These are phyloP conservation scores for Stegodyphus mimosarum DNA, from an alignment of 1,140 invertebrate genomes.

Conservation along the genomic window DNA sequence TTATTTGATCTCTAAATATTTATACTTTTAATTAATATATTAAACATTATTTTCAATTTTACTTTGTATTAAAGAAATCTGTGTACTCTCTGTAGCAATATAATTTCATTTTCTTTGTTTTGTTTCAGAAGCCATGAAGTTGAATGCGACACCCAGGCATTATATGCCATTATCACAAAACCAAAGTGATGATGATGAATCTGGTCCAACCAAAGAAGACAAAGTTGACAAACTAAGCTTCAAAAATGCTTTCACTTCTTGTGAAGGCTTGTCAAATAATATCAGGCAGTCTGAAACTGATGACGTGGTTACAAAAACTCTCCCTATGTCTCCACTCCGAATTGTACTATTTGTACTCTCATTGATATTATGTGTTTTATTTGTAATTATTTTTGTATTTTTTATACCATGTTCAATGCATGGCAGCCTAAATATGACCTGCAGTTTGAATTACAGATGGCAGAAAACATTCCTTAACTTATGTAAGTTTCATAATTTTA, in stretches of 20 bases:
- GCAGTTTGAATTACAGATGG: constrained; percentile 18
- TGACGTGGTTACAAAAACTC: constrained; percentile 15
- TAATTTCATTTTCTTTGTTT: constrained; percentile 1
- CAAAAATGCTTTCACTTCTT: constrained; percentile 41
- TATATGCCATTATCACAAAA: constrained; percentile 56
- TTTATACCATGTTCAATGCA: constrained; percentile 28
- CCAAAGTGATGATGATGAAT: constrained; percentile 60
- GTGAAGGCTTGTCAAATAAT: constrained; percentile 20
- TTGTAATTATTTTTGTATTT: constrained; percentile 55
- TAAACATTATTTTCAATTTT: no score
- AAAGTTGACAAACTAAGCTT: constrained; percentile 43
- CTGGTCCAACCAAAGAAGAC: constrained; percentile 46
- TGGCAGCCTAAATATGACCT: constrained; percentile 1
- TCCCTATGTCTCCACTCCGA: constrained; percentile 46
- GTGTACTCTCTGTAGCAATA: no score
- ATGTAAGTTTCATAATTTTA: constrained; percentile 5
- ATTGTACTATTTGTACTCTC: constrained; percentile 26
- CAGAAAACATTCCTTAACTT: neutral
- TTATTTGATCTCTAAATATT: no score
- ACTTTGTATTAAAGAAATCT: no score
- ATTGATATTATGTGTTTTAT: constrained; percentile 52
- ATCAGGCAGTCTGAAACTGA: neutral
- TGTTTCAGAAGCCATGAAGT: constrained; percentile 30
- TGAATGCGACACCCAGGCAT: constrained; percentile 44
- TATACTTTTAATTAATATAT: no score